Percentiles rank a stretch among this genome's conserved stretches.
phyloP scores from a whole-genome alignment of 2,888 invertebrate genomes.

The Watsonalla cultraria region DNA sequence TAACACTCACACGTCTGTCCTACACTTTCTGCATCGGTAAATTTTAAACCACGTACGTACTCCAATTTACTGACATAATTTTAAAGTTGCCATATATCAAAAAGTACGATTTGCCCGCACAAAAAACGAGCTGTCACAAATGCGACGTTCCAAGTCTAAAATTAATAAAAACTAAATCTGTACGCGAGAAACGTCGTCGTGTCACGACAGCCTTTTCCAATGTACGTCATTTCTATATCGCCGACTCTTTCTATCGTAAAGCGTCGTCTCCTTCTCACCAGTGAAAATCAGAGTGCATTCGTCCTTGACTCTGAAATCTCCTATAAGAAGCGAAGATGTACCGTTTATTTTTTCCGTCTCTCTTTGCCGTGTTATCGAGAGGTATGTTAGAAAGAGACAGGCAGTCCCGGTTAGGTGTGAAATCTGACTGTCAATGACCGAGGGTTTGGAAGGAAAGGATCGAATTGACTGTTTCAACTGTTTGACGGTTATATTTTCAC shows the following conservation, averaged over 20 bases:
- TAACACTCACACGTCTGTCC: constrained; percentile 8
- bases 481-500: constrained; percentile 51
- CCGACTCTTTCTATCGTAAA: constrained; percentile 35
- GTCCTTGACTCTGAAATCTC: constrained; percentile 65
- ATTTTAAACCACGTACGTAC: constrained; percentile 41
- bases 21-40: constrained; percentile 34
- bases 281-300: constrained; percentile 53
- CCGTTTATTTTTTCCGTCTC: constrained; percentile 56
- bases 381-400: constrained; percentile 34
- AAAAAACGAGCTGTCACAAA: constrained; percentile 9
- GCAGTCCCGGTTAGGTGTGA: constrained; percentile 46
- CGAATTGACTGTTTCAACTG: constrained; percentile 49
- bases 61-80: constrained; percentile 19
- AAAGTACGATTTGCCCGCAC: constrained; percentile 9
- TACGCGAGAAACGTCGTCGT: constrained; percentile 47
- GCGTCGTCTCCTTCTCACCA: constrained; percentile 32
- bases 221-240: constrained; percentile 35
- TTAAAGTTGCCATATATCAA: constrained; percentile 36
- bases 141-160: constrained; percentile 26
- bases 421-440: constrained; percentile 71
- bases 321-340: constrained; percentile 54
- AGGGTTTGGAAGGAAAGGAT: constrained; percentile 59
- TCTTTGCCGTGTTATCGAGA: constrained; percentile 16
- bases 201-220: constrained; percentile 42
- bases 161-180: constrained; percentile 35